Evolutionary conservation across 2,888 invertebrate species (phyloP), one percentile per base, ranked within the genome.

Genomic region (Drosophila fungiperda): DNA sequence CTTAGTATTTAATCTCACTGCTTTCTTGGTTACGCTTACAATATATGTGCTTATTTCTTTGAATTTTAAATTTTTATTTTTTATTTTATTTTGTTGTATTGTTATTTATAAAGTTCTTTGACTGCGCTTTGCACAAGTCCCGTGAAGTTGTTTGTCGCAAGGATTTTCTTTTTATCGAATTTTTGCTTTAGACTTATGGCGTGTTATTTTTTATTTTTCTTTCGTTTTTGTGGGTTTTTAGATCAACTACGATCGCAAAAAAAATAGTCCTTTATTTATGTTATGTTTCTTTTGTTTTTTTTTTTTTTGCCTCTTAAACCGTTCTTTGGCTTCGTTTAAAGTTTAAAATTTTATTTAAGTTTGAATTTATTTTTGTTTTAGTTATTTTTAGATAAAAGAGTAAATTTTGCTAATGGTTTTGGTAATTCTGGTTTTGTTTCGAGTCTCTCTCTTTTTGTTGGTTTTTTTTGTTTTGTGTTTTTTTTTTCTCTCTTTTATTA

Each of bases 61-160:
- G 65, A 65, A 70, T 80, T 69, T 80, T 65, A 71, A 49, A 45
- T 42, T 45, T 45, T 3, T 20, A 12, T 20, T 3, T 20, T 20
- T 20, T 7, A 12, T 45, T 20, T 20, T 63, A 58, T 40, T 74
- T 80, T 71, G 8, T 55, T 35, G 12, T 29, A 42, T 54, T 76
- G 68, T 78, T 69, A 68, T 82, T 72, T 74, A 63, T 42, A 55
- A 77, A 87, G 87, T 84, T 83, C 81, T 89, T 89, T 90, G 90
- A 91, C 91, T 92, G 93, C 92, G 92, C 93, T 93, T 93, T 91
- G 93, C 93, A 93, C 93, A 92, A 92, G 89, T 90, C 91, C 83
- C 90, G 83, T 83, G 72, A 74, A 80, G 77, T 83, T 70, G 62
- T 75, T 80, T 72, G 70, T 71, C 65, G 77, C 77, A 76, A 65